Conservation (phyloP, 2,888 invertebrate species). For the Eilema sororculum region DNA sequence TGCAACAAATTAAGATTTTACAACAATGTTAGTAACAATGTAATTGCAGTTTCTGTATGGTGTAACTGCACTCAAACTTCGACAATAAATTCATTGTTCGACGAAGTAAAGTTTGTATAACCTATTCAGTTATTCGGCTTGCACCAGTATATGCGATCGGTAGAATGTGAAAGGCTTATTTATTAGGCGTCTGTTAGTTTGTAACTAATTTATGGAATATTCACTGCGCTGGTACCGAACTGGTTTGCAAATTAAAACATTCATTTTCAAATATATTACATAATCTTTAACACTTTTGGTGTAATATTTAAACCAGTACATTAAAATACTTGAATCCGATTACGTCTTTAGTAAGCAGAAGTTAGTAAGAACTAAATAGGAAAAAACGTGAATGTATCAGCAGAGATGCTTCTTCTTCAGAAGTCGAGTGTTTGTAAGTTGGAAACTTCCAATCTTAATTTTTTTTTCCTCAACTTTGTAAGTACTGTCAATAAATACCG, state of each 20-base stretch:
- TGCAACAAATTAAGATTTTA: constrained; percentile 30
- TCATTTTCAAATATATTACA: neutral
- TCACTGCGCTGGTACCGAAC: neutral
- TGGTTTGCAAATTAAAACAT: neutral
- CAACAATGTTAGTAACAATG: constrained; percentile 47
- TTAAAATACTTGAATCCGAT: too few species aligned
- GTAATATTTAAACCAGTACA: too few species aligned
- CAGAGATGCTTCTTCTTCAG: too few species aligned
- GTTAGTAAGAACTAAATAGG: too few species aligned
- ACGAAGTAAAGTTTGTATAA: constrained; percentile 46
- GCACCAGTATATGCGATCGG: constrained; percentile 18
- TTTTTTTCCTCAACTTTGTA: too few species aligned
- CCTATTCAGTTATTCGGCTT: constrained; percentile 24
- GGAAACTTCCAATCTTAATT: too few species aligned
- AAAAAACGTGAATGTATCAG: too few species aligned
- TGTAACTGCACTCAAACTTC: constrained; percentile 60
- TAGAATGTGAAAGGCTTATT: constrained; percentile 20
- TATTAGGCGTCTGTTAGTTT: constrained; percentile 14
- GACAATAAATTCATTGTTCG: constrained; percentile 66
- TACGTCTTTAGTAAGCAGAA: too few species aligned
- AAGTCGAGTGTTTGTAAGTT: too few species aligned
- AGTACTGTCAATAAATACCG: too few species aligned
- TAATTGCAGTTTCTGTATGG: constrained; percentile 45
- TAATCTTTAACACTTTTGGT: too few species aligned
- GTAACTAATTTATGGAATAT: neutral